phyloP scores from a whole-genome alignment of 2,888 invertebrate genomes.

The Andrena bucephala region DNA sequence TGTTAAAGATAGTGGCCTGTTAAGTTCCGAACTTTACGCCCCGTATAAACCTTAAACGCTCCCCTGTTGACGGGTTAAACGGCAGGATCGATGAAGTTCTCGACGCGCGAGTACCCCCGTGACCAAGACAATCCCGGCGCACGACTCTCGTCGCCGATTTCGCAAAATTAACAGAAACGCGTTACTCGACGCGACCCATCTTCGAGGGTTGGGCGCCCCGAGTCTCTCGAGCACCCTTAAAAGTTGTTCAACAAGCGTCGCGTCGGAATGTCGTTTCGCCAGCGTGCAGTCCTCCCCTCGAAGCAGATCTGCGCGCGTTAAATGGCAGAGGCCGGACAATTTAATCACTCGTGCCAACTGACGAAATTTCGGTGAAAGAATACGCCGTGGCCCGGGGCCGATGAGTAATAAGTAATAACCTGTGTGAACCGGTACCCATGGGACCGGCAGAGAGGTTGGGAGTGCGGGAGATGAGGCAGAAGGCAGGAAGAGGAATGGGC shows the following conservation, averaged over 20 bases:
- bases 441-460: too few species aligned
- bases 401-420: constrained; percentile 1
- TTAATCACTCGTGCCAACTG: constrained; percentile 7
- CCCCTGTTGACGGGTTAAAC: background rate
- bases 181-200: constrained; percentile 13
- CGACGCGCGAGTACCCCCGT: constrained; percentile 9
- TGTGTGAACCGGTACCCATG: background rate
- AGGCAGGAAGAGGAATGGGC: too few species aligned
- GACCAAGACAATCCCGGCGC: constrained; percentile 26
- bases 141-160: constrained; percentile 27
- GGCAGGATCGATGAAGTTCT: constrained; percentile 30
- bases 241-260: constrained; percentile 31
- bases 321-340: background rate
- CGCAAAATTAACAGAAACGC: constrained; percentile 53
- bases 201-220: background rate
- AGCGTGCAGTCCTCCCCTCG: background rate
- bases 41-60: background rate
- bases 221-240: constrained; percentile 21
- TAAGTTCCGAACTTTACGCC: too few species aligned
- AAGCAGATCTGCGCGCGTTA: background rate
- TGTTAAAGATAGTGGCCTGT: background rate
- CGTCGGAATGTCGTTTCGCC: constrained; percentile 20
- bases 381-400: background rate
- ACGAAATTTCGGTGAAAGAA: constrained; percentile 6
- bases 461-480: too few species aligned